These are phyloP conservation scores for Morinoia aosen DNA, from an alignment of 2,888 invertebrate species.

Conservation along the genomic window DNA sequence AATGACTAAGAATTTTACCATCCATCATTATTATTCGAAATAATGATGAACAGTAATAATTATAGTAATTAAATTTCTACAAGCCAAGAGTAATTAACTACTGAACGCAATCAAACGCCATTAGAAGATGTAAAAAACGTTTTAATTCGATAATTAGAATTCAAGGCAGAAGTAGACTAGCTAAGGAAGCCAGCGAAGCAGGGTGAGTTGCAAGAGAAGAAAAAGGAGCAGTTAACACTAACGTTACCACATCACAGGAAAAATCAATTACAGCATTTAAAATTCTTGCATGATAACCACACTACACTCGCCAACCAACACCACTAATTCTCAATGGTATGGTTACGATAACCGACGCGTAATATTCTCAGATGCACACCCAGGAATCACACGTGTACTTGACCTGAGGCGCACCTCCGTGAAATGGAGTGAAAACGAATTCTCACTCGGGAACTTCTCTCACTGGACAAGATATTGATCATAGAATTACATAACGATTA, in stretches of 20 bases:
- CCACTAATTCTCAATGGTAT: neutral
- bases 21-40: no score
- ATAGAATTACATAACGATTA: neutral
- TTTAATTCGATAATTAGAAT: no score
- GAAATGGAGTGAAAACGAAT: neutral
- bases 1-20: no score
- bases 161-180: no score
- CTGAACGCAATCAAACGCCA: no score
- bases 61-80: no score
- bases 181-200: no score
- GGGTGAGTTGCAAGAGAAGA: neutral
- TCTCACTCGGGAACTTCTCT: neutral
- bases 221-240: neutral
- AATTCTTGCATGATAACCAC: neutral
- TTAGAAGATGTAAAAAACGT: no score
- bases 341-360: neutral
- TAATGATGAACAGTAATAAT: no score
- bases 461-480: neutral
- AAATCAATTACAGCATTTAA: neutral
- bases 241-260: neutral
- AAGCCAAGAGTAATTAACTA: no score
- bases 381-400: neutral
- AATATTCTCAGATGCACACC: neutral
- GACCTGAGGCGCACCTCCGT: neutral
- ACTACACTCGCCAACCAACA: neutral